Conservation (phyloP, 1,140 invertebrate species). For the Globodera ellingtonae region DNA sequence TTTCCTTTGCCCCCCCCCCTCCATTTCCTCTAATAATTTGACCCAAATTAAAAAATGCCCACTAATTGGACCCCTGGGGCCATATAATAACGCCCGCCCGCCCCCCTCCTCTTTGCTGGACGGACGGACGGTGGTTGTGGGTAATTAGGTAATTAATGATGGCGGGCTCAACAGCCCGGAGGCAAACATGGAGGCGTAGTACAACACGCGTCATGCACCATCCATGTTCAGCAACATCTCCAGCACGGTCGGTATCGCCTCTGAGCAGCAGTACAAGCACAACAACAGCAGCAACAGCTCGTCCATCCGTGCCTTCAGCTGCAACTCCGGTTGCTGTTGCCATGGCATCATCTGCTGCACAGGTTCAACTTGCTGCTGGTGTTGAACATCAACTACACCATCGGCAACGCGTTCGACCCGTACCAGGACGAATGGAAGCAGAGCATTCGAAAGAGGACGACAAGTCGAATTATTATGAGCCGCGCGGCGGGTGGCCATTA, state of each 20-base stretch:
- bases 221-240: slow-evolving; percentile 4
- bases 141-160: too few species aligned
- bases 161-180: too few species aligned
- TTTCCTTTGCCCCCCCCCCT: too few species aligned
- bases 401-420: neutral
- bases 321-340: neutral
- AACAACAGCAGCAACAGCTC: neutral
- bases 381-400: neutral
- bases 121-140: too few species aligned
- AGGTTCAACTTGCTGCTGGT: neutral
- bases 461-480: slow-evolving; percentile 8
- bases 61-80: too few species aligned
- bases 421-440: neutral
- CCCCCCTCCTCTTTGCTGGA: too few species aligned
- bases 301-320: neutral
- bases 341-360: neutral
- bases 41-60: too few species aligned
- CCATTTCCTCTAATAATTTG: too few species aligned
- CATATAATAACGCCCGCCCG: too few species aligned
- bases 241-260: neutral
- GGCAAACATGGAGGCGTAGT: too few species aligned
- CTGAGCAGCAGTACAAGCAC: neutral
- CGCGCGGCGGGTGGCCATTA: slow-evolving; percentile 22
- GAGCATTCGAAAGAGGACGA: neutral
- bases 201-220: neutral